Conservation (phyloP, 92 coral and sea anemone genomes). For the Zoanthus sansibaricus region DNA sequence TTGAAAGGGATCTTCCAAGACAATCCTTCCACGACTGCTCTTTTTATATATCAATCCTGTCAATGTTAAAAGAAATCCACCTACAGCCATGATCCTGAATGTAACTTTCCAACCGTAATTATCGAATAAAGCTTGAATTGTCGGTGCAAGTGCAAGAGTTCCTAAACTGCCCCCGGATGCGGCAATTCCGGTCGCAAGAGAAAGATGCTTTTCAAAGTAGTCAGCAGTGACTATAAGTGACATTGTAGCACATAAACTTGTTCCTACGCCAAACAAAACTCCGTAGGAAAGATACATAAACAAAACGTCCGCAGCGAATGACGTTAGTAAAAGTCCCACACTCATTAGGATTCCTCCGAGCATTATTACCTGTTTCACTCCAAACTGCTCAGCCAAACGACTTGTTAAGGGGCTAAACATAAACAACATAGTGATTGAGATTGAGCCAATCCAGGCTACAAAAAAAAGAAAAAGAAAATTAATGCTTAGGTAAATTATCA, state of each 20-base stretch:
- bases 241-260: constrained; percentile 91
- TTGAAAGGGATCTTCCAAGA: constrained; percentile 15
- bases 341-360: constrained; percentile 89
- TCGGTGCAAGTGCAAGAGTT: constrained; percentile 85
- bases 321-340: constrained; percentile 84
- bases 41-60: constrained; percentile 83
- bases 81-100: constrained; percentile 75
- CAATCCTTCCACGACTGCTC: constrained; percentile 32
- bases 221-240: constrained; percentile 86
- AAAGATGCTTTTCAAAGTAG: constrained; percentile 88
- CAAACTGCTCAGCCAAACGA: constrained; percentile 84
- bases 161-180: constrained; percentile 97
- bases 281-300: constrained; percentile 91
- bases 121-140: constrained; percentile 75
- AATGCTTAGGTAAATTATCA: no score
- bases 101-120: constrained; percentile 78
- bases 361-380: constrained; percentile 80
- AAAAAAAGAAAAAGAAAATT: neutral
- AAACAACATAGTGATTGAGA: constrained; percentile 86
- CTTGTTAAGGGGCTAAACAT: constrained; percentile 96
- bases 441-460: constrained; percentile 99
- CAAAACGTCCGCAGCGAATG: constrained; percentile 77
- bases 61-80: constrained; percentile 74
- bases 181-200: constrained; percentile 93
- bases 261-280: constrained; percentile 86